Percentiles rank a stretch among this genome's conserved stretches.
phyloP scores from a whole-genome alignment of 2,113 vertebrate species.

The Tor tambroides region DNA sequence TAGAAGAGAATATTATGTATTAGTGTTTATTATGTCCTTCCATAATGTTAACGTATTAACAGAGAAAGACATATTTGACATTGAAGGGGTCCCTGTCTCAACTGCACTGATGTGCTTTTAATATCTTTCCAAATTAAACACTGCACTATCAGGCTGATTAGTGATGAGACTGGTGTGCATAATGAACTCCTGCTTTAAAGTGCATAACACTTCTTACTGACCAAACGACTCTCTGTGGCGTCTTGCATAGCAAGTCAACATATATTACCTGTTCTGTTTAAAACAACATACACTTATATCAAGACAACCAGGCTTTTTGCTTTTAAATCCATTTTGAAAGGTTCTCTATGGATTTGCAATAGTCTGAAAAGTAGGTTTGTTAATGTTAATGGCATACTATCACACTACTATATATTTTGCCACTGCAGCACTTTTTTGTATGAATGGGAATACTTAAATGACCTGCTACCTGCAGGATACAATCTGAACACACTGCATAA shows the following conservation, averaged over 20 bases:
- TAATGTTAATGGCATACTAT: conserved; percentile 12
- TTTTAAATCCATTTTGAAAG: background rate
- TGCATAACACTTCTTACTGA: conserved; percentile 58
- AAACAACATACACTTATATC: conserved; percentile 5
- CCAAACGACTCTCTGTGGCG: conserved; percentile 44
- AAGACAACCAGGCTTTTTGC: background rate
- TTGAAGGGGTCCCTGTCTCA: background rate
- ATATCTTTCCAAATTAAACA: background rate
- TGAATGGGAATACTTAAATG: background rate
- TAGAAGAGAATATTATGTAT: background rate
- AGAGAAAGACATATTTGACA: background rate
- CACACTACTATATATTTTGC: background rate
- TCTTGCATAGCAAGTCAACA: conserved; percentile 65
- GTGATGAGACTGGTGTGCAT: conserved; percentile 54
- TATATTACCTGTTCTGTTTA: conserved; percentile 41
- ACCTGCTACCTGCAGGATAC: background rate
- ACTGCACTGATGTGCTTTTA: background rate
- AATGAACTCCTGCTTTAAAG: conserved; percentile 62
- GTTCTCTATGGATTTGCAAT: background rate
- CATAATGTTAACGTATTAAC: conserved; percentile 7
- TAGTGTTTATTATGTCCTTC: background rate
- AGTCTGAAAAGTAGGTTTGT: conserved; percentile 20
- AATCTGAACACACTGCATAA: background rate
- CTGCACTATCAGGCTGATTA: background rate
- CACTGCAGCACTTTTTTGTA: background rate